Conservation (phyloP, 1,140 invertebrate species). For the Psilanteris sp. region DNA sequence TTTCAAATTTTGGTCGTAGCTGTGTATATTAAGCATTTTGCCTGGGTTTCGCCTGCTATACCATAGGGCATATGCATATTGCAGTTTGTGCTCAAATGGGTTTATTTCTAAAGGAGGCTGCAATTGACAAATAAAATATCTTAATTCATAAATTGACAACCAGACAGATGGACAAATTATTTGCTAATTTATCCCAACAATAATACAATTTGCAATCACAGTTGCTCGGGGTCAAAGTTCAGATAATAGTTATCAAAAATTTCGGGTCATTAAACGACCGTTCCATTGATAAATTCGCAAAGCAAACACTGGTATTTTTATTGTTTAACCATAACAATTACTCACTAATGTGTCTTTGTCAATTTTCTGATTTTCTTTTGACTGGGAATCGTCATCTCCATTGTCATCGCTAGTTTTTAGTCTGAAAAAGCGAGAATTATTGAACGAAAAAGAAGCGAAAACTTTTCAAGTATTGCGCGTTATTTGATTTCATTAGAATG, state of each 20-base stretch:
- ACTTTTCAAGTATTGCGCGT: neutral
- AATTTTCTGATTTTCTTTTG: slow-evolving; percentile 74
- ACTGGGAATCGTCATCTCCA: slow-evolving; percentile 81
- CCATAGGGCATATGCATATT: slow-evolving; percentile 94
- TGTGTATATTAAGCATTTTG: slow-evolving; percentile 83
- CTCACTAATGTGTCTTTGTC: slow-evolving; percentile 77
- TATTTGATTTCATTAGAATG: slow-evolving; percentile 1
- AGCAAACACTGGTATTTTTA: slow-evolving; percentile 1
- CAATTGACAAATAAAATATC: slow-evolving; percentile 18
- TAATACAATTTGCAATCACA: too few relatives aligned
- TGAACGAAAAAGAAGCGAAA: neutral
- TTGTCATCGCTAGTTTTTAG: slow-evolving; percentile 82
- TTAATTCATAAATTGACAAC: neutral
- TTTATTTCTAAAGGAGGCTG: slow-evolving; percentile 84
- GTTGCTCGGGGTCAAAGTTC: too few relatives aligned
- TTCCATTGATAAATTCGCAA: too few relatives aligned
- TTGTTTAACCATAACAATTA: slow-evolving; percentile 39
- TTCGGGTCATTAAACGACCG: too few relatives aligned
- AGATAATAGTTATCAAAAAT: too few relatives aligned
- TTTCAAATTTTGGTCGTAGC: slow-evolving; percentile 86
- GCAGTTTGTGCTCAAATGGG: slow-evolving; percentile 90
- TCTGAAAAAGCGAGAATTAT: slow-evolving; percentile 70
- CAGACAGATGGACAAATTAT: neutral
- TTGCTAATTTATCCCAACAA: too few relatives aligned
- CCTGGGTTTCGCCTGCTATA: slow-evolving; percentile 88